These are phyloP conservation scores for Himalopsyche tibetana DNA, from an alignment of 2,888 invertebrate species.

Conservation along the genomic window DNA sequence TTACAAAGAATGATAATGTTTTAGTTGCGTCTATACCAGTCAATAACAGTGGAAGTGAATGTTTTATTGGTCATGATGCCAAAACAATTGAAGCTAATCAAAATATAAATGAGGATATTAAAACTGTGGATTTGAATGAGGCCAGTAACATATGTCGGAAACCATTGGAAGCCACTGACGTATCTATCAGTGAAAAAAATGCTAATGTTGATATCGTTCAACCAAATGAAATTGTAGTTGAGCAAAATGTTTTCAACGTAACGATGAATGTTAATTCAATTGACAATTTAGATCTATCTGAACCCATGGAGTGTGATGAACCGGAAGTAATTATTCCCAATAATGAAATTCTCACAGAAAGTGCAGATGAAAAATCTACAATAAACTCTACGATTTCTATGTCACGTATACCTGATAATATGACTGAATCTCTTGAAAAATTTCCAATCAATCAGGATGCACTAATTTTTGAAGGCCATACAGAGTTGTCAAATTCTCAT, in stretches of 20 bases:
- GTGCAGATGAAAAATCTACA: neutral
- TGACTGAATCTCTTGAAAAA: neutral
- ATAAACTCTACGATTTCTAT: conserved; percentile 10
- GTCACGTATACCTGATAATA: too few species aligned
- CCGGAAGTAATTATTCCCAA: neutral
- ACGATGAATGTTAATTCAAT: conserved; percentile 1
- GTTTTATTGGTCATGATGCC: neutral
- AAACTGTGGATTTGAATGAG: neutral
- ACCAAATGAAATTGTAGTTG: neutral
- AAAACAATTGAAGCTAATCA: neutral
- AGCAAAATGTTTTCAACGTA: neutral
- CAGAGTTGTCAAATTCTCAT: conserved; percentile 7
- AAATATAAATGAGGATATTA: neutral
- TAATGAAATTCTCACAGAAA: neutral
- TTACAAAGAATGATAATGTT: neutral
- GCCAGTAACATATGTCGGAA: too few species aligned
- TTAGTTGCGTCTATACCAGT: neutral
- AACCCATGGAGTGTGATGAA: conserved; percentile 65
- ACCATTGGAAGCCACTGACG: neutral
- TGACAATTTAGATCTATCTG: conserved; percentile 45
- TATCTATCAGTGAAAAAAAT: neutral
- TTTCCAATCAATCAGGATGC: neutral
- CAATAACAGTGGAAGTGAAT: neutral
- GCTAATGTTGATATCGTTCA: neutral
- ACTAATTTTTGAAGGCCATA: neutral